Evolutionary conservation across 2,888 invertebrate species (phyloP).

Genomic region (Drosophila mulleri): DNA sequence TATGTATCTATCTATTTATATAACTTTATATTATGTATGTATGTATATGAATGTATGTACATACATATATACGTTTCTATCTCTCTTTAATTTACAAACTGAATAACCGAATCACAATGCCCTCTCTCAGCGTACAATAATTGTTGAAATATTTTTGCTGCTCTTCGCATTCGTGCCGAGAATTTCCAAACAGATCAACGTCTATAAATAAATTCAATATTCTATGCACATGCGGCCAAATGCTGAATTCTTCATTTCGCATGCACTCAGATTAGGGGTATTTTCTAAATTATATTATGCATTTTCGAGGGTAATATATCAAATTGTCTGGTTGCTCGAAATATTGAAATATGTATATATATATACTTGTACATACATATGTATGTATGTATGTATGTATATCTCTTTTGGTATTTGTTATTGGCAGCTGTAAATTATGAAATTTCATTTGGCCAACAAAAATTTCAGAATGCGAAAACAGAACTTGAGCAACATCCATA

Average conservation of each 20-base stretch:
- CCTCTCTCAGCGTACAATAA: neutral
- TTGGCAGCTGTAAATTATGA: conserved; percentile 49
- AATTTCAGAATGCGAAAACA: conserved; percentile 18
- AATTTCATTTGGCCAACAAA: conserved; percentile 14
- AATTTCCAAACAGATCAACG: conserved; percentile 62
- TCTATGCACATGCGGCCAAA: conserved; percentile 37
- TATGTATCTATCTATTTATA: neutral
- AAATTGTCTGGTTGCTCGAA: conserved; percentile 9
- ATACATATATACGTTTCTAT: neutral
- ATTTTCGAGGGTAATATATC: conserved; percentile 29
- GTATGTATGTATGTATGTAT: neutral
- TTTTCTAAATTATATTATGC: conserved; percentile 35
- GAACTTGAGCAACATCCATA: conserved; percentile 22
- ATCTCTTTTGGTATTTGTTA: conserved; percentile 5
- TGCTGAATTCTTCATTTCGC: conserved; percentile 19
- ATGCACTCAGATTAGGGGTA: conserved; percentile 15
- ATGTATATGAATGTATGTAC: neutral
- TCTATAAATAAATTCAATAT: conserved; percentile 55
- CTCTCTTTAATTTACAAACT: neutral
- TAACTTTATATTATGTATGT: too few species aligned
- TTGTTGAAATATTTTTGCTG: conserved; percentile 24
- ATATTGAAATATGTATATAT: neutral
- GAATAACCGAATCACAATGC: neutral
- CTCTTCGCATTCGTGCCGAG: conserved; percentile 35
- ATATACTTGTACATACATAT: neutral